Evolutionary conservation across 1,140 invertebrate species (phyloP).

Genomic region (Drosophila oshimai): DNA sequence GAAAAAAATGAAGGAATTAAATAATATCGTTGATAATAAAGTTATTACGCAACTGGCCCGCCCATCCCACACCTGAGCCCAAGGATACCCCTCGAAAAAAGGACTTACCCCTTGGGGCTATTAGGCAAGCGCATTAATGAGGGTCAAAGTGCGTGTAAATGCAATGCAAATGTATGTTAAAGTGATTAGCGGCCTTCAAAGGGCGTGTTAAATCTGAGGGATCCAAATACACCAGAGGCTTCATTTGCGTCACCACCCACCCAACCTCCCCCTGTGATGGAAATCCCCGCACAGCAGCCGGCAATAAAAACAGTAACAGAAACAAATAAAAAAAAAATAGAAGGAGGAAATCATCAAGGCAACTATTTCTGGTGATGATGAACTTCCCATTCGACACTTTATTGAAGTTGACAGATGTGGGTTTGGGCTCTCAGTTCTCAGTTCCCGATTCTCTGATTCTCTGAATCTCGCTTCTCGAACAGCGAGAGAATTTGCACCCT

Average conservation of each 20-base stretch:
- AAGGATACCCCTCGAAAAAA: constrained; percentile 17
- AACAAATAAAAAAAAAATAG: constrained; percentile 46
- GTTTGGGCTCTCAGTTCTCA: not conserved
- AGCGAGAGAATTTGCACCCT: constrained; percentile 17
- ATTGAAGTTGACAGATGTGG: constrained; percentile 82
- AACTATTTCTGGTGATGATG: constrained; percentile 72
- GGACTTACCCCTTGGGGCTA: constrained; percentile 50
- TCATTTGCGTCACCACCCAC: constrained; percentile 46
- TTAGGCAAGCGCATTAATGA: constrained; percentile 62
- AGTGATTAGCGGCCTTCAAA: constrained; percentile 81
- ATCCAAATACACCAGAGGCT: constrained; percentile 71
- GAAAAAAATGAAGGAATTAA: no score
- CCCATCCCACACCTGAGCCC: not conserved
- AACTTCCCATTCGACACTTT: constrained; percentile 76
- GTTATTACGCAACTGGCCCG: constrained; percentile 4
- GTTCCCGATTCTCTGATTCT: not conserved
- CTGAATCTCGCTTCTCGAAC: not conserved
- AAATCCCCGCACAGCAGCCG: constrained; percentile 64
- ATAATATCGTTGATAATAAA: constrained; percentile 29
- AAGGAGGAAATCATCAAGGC: constrained; percentile 60
- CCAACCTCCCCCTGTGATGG: constrained; percentile 1
- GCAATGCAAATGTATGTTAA: constrained; percentile 82
- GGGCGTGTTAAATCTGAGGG: constrained; percentile 43
- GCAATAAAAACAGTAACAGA: constrained; percentile 72
- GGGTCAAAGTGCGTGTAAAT: constrained; percentile 81